Percentiles rank a stretch among this genome's conserved stretches.
Evolutionary conservation across 2,888 invertebrate genomes (phyloP).

Genomic region (Doris montereyensis): DNA sequence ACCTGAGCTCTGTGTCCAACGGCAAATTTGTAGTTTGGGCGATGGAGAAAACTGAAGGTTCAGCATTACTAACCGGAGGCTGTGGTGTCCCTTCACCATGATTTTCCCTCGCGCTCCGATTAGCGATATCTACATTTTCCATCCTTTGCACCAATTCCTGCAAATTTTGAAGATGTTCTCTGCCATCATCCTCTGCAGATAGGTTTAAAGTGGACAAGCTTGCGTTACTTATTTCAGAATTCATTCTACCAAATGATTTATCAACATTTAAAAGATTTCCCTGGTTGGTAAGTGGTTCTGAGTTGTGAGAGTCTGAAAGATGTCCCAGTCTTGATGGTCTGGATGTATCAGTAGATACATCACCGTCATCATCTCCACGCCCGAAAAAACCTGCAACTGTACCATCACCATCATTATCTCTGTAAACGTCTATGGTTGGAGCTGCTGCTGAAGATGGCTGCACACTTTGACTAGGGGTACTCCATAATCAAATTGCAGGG

Average conservation of each 20-base stretch:
- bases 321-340: neutral
- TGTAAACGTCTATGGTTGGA: constrained; percentile 1
- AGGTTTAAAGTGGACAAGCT: constrained; percentile 47
- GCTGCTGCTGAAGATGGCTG: too few relatives aligned
- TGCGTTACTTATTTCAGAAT: constrained; percentile 49
- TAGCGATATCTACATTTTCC: constrained; percentile 20
- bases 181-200: constrained; percentile 42
- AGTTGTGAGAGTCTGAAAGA: constrained; percentile 15
- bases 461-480: too few relatives aligned
- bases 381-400: constrained; percentile 49
- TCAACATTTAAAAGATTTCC: neutral
- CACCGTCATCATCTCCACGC: constrained; percentile 45
- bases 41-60: too few relatives aligned
- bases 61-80: neutral
- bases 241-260: constrained; percentile 35
- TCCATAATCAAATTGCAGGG: too few relatives aligned
- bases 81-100: constrained; percentile 22
- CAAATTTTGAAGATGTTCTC: constrained; percentile 30
- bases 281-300: neutral
- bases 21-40: constrained; percentile 16
- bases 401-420: constrained; percentile 37
- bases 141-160: constrained; percentile 36
- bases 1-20: neutral
- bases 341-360: constrained; percentile 19
- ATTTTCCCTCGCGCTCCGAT: constrained; percentile 7